Conservation (phyloP, 2,888 invertebrate genomes). For the Ectemnius cavifrons region DNA sequence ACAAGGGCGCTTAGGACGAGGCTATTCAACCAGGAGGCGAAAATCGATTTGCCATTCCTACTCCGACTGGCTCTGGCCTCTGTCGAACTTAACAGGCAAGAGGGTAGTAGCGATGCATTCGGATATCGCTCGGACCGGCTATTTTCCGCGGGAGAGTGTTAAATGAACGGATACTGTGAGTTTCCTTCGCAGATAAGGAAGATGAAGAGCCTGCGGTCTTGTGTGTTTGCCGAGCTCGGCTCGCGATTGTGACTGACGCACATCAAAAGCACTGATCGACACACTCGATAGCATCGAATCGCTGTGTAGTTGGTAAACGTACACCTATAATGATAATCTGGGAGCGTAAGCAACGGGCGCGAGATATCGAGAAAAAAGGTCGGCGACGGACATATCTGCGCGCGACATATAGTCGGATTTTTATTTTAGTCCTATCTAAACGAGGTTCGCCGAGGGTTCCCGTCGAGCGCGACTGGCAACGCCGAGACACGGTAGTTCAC, state of each 20-base stretch:
- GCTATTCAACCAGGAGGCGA: not conserved
- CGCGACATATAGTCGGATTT: not conserved
- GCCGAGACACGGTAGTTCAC: too few species aligned
- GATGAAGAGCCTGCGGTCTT: not conserved
- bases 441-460: not conserved
- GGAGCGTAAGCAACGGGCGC: not conserved
- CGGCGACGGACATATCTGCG: constrained; percentile 4
- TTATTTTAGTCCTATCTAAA: constrained; percentile 3
- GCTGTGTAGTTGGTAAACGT: too few species aligned
- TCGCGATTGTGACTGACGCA: not conserved
- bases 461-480: too few species aligned
- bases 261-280: too few species aligned
- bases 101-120: not conserved
- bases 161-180: constrained; percentile 3
- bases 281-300: too few species aligned
- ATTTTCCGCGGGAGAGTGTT: not conserved
- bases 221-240: not conserved
- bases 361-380: too few species aligned
- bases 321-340: too few species aligned
- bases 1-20: constrained; percentile 8
- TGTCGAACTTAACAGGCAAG: not conserved
- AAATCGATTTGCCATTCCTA: constrained; percentile 7
- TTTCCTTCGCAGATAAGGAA: constrained; percentile 3
- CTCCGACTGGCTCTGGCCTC: not conserved
- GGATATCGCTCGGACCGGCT: not conserved